Conservation (phyloP, 2,113 vertebrate species). For the Puntigrus tetrazona region DNA sequence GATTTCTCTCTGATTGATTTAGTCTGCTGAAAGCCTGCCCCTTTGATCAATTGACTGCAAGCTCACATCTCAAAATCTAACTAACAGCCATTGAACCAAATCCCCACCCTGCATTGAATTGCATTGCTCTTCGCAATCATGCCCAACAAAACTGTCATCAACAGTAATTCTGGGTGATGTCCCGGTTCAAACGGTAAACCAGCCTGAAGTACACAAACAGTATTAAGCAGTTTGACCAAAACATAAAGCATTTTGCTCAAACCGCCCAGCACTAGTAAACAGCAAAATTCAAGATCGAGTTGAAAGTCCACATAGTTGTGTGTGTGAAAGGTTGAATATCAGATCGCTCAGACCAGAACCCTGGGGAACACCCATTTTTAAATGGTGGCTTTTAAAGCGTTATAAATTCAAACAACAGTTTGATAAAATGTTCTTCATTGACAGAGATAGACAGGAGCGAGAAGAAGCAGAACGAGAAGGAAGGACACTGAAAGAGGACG, state of each 20-base stretch:
- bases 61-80: background rate
- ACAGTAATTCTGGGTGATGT: background rate
- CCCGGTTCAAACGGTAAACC: too few relatives aligned
- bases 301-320: background rate
- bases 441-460: slow-evolving; percentile 77
- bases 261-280: background rate
- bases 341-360: background rate
- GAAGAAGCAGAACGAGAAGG: slow-evolving; percentile 80
- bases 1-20: background rate
- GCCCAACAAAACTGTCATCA: background rate
- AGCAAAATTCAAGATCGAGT: background rate
- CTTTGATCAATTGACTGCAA: background rate
- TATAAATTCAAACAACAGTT: background rate
- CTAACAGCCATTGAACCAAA: background rate
- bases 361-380: background rate
- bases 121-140: background rate
- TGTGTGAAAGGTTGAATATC: background rate
- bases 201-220: too few relatives aligned
- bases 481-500: slow-evolving; percentile 67
- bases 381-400: background rate
- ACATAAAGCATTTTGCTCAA: too few relatives aligned
- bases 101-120: background rate
- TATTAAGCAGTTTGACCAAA: too few relatives aligned
- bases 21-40: background rate
- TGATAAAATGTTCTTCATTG: background rate